Percentiles rank a stretch among this genome's conserved stretches.
These are phyloP conservation scores for Tympanuchus pallidicinctus DNA, from an alignment of 2,113 vertebrate genomes.

Conservation along the genomic window DNA sequence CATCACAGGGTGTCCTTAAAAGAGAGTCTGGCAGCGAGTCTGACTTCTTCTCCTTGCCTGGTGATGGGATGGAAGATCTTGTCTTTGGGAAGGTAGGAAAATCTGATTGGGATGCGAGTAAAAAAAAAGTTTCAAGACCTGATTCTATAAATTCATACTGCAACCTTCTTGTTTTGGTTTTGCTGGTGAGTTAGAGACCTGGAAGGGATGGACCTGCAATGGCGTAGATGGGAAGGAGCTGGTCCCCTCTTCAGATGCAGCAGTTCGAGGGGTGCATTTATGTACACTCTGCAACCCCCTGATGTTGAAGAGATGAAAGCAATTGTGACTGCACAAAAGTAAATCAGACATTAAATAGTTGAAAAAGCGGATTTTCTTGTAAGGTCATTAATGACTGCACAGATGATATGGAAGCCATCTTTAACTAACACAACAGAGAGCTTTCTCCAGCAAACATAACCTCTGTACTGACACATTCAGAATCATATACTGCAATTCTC, in stretches of 20 bases:
- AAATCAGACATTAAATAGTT: not conserved
- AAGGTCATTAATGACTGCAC: not conserved
- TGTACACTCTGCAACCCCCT: not conserved
- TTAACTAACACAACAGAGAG: not conserved
- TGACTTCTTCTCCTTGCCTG: slow-evolving; percentile 74
- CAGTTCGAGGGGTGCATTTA: slow-evolving; percentile 11
- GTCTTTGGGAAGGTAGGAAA: slow-evolving; percentile 80
- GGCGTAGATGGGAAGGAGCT: not conserved
- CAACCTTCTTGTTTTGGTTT: not conserved
- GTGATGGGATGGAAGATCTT: slow-evolving; percentile 76
- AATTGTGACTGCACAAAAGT: not conserved
- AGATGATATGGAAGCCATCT: not conserved
- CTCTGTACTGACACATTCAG: not conserved
- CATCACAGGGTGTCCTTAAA: slow-evolving; percentile 60
- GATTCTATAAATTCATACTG: not conserved
- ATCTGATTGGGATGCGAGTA: not conserved
- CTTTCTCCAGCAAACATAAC: slow-evolving; percentile 1
- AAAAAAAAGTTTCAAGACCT: not conserved
- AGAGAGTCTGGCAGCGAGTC: slow-evolving; percentile 73
- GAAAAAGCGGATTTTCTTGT: slow-evolving; percentile 29
- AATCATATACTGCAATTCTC: not conserved
- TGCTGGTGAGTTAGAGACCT: not conserved
- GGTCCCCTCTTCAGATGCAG: not conserved
- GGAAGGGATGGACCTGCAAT: not conserved
- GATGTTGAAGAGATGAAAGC: not conserved